A percentile compares a stretch with the other conserved stretches of the same genome.
Evolutionary conservation across 2,113 vertebrate genomes (phyloP).

Genomic region (Phalacrocorax aristotelis): DNA sequence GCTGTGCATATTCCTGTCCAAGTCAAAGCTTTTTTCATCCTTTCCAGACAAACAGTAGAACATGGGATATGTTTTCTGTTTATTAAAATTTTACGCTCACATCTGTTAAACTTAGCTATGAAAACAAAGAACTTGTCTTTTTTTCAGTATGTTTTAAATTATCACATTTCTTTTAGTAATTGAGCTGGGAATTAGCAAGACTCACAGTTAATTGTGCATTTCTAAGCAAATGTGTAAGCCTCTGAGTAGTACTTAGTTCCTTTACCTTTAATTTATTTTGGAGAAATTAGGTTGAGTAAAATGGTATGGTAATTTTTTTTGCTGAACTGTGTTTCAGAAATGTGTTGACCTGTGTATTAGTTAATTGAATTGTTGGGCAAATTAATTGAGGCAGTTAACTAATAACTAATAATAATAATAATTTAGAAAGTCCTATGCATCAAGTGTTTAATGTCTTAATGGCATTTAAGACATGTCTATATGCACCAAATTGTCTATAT

Average conservation of each 20-base stretch:
- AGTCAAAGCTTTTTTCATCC: neutral
- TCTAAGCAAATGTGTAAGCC: neutral
- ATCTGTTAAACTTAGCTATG: neutral
- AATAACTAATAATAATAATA: neutral
- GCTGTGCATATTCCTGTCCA: neutral
- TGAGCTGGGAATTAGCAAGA: constrained; percentile 24
- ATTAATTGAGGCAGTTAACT: neutral
- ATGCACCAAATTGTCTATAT: neutral
- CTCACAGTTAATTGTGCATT: constrained; percentile 13
- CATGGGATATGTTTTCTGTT: neutral
- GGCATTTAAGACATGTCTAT: neutral
- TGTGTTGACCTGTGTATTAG: neutral
- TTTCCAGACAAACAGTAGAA: neutral
- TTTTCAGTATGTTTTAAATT: neutral
- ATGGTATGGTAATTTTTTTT: neutral
- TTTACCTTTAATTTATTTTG: neutral
- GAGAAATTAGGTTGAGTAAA: neutral
- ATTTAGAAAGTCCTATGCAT: neutral
- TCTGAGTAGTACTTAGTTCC: neutral
- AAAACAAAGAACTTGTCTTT: no score
- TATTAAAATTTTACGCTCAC: neutral
- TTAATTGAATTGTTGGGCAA: neutral
- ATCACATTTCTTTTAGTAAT: constrained; percentile 12
- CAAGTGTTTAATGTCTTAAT: neutral
- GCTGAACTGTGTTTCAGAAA: neutral